These are phyloP conservation scores for Podilymbus podiceps DNA, from an alignment of 2,113 vertebrate genomes.

Conservation along the genomic window DNA sequence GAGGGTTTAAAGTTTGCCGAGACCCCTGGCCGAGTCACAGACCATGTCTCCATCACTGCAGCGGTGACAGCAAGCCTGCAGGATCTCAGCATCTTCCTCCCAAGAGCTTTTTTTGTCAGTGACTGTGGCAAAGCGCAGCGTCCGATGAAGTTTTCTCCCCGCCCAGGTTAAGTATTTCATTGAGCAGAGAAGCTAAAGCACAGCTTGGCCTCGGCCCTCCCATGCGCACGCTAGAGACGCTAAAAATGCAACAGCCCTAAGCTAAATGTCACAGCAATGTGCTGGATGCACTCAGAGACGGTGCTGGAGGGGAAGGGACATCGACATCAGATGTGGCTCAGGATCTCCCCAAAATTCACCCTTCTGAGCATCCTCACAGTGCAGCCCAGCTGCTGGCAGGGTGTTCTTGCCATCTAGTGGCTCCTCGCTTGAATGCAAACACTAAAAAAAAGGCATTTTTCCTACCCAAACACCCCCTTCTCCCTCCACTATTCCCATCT, in stretches of 20 bases:
- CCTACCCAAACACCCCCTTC: fast-evolving
- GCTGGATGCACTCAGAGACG: neutral
- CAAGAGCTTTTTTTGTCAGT: no score
- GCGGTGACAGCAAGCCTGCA: no score
- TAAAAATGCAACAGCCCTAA: neutral
- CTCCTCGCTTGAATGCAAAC: neutral
- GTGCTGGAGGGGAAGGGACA: neutral
- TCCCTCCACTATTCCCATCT: neutral
- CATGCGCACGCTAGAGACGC: fast-evolving
- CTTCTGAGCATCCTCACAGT: neutral
- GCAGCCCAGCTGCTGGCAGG: neutral
- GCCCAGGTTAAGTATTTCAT: no score
- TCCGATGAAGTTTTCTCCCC: neutral
- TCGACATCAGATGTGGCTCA: neutral
- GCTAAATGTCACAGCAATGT: neutral
- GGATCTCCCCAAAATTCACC: neutral
- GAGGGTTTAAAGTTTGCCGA: neutral
- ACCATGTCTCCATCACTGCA: no score
- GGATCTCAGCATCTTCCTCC: no score
- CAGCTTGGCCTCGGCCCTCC: neutral
- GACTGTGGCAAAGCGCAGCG: neutral
- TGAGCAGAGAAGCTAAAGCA: neutral
- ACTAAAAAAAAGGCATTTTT: neutral
- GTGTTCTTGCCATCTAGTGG: constrained; percentile 19
- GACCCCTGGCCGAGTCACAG: neutral